A percentile compares a stretch with the other conserved stretches of the same genome.
Evolutionary conservation across 30 jellyfish, hydroid and myxozoan species (phyloP).

Genomic region (Cassiopea andromeda): DNA sequence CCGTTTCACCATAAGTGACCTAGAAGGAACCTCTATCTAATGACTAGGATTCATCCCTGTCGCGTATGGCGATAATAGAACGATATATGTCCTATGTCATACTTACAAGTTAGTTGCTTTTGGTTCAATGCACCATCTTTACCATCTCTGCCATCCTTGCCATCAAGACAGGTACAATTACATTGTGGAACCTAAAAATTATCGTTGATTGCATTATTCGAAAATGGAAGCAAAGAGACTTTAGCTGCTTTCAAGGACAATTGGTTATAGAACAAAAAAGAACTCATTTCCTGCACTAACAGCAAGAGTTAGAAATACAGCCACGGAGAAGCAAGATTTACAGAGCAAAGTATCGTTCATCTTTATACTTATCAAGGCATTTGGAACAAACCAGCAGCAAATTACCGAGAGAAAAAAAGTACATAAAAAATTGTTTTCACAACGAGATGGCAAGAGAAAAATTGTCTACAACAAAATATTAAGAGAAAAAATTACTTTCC

Average conservation of each 20-base stretch:
- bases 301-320: no score
- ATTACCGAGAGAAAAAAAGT: no score
- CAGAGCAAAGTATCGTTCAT: no score
- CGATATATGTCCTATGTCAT: not conserved
- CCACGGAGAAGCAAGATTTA: no score
- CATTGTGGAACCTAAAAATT: slow-evolving; percentile 10
- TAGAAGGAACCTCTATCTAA: not conserved
- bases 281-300: no score
- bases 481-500: no score
- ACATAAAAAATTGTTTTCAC: no score
- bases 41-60: not conserved
- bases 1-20: not conserved
- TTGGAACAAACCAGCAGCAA: no score
- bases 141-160: slow-evolving; percentile 59
- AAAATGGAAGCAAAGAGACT: not conserved
- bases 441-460: no score
- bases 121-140: slow-evolving; percentile 43
- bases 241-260: not conserved
- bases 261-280: not conserved
- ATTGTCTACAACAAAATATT: no score
- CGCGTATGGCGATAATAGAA: not conserved
- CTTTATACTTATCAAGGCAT: no score
- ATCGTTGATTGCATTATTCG: not conserved
- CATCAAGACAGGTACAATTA: slow-evolving; percentile 45
- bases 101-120: slow-evolving; percentile 6